Base-by-base conservation (phyloP, 2,888 invertebrate species). In the Lycia hirtaria region DNA sequence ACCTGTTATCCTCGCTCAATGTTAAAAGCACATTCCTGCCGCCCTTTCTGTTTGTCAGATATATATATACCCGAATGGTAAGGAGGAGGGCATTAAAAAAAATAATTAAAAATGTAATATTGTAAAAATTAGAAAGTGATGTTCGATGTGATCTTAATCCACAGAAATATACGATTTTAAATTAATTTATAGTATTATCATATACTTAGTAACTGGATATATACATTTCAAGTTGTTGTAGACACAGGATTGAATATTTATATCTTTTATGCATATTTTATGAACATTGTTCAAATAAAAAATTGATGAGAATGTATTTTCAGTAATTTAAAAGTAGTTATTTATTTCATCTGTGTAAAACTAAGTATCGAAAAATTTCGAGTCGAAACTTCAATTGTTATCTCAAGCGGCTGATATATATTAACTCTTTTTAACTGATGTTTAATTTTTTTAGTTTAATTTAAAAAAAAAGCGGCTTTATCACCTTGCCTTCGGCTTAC, bases 21-120 rank as follows among this genome's bases (percentile, higher is more conserved):
- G 20, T 22, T 51, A 47, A 41, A 57, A 58, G 28, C 48, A 62
- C 66, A 67, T 67, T 67, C 67, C 67, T 61, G 51, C 55, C 56
- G 54, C 22, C 58, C 44, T 56, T 49, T 52, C 20, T 56, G 56
- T 55, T 30, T 47, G 14, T 51, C 35, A 22, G 45, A 45, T 38
- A 26, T 33, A 38, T n/a, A n/a, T n/a, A n/a, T n/a, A n/a, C n/a
- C n/a, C n/a, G n/a, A n/a, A n/a, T n/a, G n/a, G n/a, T n/a, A n/a
- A n/a, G n/a, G n/a, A n/a, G n/a, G n/a, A n/a, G n/a, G n/a, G n/a
- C n/a, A n/a, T n/a, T n/a, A n/a, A n/a, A n/a, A n/a, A 43, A 53
- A 44, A 56, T 38, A 44, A 7, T 41, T 58, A 60, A 61, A 64
- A 64, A 54, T 28, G 43, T 24, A 62, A 57, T 45, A 50, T 55